Evolutionary conservation across 2,888 invertebrate genomes (phyloP).

Genomic region (Platerodrilus igneus): DNA sequence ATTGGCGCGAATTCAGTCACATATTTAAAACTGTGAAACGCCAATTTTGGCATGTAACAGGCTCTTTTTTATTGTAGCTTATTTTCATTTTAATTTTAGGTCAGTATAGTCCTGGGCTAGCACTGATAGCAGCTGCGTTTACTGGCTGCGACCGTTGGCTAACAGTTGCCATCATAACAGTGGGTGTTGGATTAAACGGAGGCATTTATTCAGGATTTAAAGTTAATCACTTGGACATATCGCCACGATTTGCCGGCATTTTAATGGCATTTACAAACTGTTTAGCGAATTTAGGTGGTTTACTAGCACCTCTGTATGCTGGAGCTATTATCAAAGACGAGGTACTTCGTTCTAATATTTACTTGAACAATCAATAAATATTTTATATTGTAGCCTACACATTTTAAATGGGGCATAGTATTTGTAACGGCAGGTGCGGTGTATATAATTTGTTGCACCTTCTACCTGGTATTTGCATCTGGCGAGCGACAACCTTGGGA

Average conservation of each 20-base stretch:
- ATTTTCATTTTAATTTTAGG: no score
- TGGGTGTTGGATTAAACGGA: conserved; percentile 83
- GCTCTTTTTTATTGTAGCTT: not conserved
- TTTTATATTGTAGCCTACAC: conserved; percentile 63
- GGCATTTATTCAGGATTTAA: conserved; percentile 82
- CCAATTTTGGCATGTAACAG: not conserved
- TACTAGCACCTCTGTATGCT: conserved; percentile 79
- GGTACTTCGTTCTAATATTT: conserved; percentile 47
- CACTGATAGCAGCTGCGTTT: conserved; percentile 75
- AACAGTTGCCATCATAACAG: conserved; percentile 72
- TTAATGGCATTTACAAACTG: conserved; percentile 90
- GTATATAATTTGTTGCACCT: conserved; percentile 72
- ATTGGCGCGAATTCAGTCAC: no score
- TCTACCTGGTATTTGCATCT: conserved; percentile 76
- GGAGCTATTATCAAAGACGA: conserved; percentile 74
- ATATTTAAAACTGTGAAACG: no score
- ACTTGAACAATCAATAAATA: conserved; percentile 2
- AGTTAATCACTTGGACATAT: conserved; percentile 86
- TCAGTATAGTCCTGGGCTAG: conserved; percentile 78
- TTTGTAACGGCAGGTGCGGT: conserved; percentile 80
- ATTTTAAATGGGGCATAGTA: conserved; percentile 82
- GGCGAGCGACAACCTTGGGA: conserved; percentile 82
- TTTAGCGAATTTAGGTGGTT: conserved; percentile 78
- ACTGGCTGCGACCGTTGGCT: conserved; percentile 77
- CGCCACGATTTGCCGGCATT: conserved; percentile 85